These are phyloP conservation scores for Pocota personata DNA, from an alignment of 2,888 invertebrate species.

Conservation along the genomic window DNA sequence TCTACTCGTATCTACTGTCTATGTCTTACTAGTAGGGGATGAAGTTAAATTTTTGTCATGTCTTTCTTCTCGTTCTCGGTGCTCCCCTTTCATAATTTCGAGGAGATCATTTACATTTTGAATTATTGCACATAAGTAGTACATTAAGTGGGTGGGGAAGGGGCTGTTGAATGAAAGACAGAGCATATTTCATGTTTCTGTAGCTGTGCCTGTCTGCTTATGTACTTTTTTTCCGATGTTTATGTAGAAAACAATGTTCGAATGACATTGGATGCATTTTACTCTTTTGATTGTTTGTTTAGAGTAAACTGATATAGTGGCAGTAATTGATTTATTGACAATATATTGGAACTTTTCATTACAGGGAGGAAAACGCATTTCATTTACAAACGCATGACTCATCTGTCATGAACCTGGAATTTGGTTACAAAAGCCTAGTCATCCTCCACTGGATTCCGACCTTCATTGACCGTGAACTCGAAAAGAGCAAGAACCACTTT, in stretches of 20 bases:
- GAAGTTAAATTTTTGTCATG: slow-evolving; percentile 18
- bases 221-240: slow-evolving; percentile 2
- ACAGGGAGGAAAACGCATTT: too few relatives aligned
- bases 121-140: slow-evolving; percentile 62
- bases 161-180: slow-evolving; percentile 17
- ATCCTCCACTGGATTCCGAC: too few relatives aligned
- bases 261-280: slow-evolving; percentile 45
- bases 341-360: neutral
- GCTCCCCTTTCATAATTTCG: slow-evolving; percentile 34
- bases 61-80: neutral
- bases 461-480: too few relatives aligned
- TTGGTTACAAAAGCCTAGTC: too few relatives aligned
- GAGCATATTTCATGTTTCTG: neutral
- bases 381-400: too few relatives aligned
- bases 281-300: slow-evolving; percentile 21
- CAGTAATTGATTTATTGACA: slow-evolving; percentile 43
- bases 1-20: too few relatives aligned
- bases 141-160: slow-evolving; percentile 38
- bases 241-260: neutral
- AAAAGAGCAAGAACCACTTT: too few relatives aligned
- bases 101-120: slow-evolving; percentile 70
- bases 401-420: too few relatives aligned
- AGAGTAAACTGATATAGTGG: neutral
- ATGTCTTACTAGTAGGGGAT: slow-evolving; percentile 12
- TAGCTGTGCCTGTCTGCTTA: slow-evolving; percentile 2